Conservation (phyloP, 2,797 vertebrate species). For the Enteromius viviparus region DNA sequence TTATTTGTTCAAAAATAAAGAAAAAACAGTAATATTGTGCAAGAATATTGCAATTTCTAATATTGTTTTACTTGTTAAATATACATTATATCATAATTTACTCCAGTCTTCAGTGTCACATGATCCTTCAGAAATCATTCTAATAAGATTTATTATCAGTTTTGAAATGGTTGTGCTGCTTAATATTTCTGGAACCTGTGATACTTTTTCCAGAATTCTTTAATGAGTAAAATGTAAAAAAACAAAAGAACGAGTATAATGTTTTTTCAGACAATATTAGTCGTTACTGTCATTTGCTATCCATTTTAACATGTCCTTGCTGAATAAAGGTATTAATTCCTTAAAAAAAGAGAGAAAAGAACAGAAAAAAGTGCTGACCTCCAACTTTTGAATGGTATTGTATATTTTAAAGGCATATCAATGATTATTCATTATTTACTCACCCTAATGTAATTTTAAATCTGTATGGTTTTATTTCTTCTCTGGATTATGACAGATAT, state of each 20-base stretch:
- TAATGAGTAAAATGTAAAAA: not conserved
- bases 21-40: not conserved
- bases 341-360: not conserved
- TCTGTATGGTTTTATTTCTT: not conserved
- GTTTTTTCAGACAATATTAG: not conserved
- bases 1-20: not conserved
- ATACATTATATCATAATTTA: no score
- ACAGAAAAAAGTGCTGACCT: no score
- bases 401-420: not conserved
- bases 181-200: no score
- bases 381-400: no score
- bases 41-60: not conserved
- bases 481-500: not conserved
- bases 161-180: no score
- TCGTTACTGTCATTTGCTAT: not conserved
- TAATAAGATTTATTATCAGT: no score
- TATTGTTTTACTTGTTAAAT: not conserved
- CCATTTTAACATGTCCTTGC: not conserved
- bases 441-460: not conserved
- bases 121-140: no score
- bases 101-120: no score
- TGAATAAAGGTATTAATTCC: constrained; percentile 1
- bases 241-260: no score
- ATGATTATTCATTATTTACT: not conserved
- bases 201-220: no score